Conservation (phyloP, 2,113 vertebrate genomes). For the Castor canadensis region DNA sequence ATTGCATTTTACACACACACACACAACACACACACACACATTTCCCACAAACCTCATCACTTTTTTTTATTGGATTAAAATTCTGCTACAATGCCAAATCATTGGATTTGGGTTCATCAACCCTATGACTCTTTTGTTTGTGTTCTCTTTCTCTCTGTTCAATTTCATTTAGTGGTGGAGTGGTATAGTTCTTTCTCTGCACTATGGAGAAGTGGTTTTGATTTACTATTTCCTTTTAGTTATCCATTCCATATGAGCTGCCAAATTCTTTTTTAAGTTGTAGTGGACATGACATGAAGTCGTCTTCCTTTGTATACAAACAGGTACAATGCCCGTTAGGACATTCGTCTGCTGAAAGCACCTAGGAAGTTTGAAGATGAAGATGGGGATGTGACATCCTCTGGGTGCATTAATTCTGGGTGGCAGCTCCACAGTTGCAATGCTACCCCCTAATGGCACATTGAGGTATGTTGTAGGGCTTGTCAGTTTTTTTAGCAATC, state of each 20-base stretch:
- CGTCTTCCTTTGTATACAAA: background rate
- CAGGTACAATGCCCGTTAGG: background rate
- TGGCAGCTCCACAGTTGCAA: background rate
- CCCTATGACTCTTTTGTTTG: background rate
- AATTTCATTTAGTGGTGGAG: background rate
- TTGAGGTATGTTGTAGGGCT: background rate
- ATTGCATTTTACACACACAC: background rate
- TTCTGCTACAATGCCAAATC: background rate
- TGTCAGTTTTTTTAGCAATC: background rate
- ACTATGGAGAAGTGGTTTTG: background rate
- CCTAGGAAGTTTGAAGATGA: background rate
- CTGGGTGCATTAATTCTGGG: background rate
- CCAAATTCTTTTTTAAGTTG: background rate
- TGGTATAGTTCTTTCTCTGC: background rate
- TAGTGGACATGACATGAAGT: background rate
- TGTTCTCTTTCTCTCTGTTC: background rate
- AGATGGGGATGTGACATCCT: background rate
- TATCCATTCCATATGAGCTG: background rate
- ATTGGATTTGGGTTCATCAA: background rate
- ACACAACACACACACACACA: background rate
- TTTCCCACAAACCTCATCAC: background rate
- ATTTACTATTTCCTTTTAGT: background rate
- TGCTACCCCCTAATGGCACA: constrained; percentile 40
- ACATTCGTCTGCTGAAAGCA: background rate
- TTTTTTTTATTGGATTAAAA: background rate